Evolutionary conservation across 2,797 vertebrate species (phyloP).

Genomic region (Hozukius guyotensis): DNA sequence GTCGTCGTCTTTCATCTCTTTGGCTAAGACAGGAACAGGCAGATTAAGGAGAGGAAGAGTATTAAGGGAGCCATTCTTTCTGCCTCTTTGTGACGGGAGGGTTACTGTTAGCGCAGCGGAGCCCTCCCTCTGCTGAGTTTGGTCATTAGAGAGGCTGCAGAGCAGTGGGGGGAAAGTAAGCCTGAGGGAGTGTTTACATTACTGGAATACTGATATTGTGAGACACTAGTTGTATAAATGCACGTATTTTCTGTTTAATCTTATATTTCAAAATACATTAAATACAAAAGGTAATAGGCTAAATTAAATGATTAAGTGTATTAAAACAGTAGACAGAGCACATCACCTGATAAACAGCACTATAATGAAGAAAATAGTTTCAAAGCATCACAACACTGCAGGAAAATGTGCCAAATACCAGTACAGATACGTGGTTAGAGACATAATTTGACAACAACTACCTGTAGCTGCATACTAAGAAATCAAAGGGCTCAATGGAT

Average conservation of each 20-base stretch:
- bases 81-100: constrained; percentile 50
- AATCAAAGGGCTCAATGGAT: not conserved
- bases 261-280: not conserved
- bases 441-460: too few relatives aligned
- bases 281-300: not conserved
- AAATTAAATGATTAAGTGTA: constrained; percentile 1
- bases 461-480: not conserved
- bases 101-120: constrained; percentile 51
- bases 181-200: constrained; percentile 62
- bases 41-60: constrained; percentile 66
- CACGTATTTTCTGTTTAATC: not conserved
- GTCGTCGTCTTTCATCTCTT: constrained; percentile 67
- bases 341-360: not conserved
- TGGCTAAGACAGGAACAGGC: constrained; percentile 57
- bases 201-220: constrained; percentile 47
- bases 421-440: not conserved
- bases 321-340: not conserved
- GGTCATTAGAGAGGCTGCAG: constrained; percentile 67
- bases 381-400: not conserved
- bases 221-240: not conserved
- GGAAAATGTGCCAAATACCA: not conserved
- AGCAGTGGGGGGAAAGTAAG: constrained; percentile 33
- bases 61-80: constrained; percentile 66
- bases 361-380: not conserved
- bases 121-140: constrained; percentile 50